Base-by-base conservation (phyloP, 92 coral and sea anemone species). In the Palythoa grandiflora region DNA sequence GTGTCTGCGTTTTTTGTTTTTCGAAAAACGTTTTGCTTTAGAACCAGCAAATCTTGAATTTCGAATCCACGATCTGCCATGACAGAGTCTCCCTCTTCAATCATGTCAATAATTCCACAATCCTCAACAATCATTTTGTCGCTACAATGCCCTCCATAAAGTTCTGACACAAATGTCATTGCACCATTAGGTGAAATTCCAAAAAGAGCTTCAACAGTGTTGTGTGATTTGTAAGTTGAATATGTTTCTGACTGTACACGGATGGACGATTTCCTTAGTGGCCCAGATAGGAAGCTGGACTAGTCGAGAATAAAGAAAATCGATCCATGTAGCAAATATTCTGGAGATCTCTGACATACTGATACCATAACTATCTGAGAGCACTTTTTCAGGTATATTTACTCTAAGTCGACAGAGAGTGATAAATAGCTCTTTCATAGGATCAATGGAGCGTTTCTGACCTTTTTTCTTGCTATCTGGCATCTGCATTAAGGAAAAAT, bases 51-150 rank as follows among this genome's bases (percentile, higher is more conserved):
- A 54, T 77, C 44, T 55, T 55, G 90, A n/a, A 73, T 71, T 5
- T 89, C 90, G 73, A 85, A 90, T 59, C 93, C 95, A 59, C 66
- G 66, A 59, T 93, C 94, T 28, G 92, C 94, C 97, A 94, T 92
- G 38, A 92, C 71, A 7, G 97, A 84, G 74, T 94, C 98, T 38
- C 93, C 89, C 47, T 73, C 68, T 68, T 94, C 91, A 1, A 89
- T 83, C 84, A 88, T 65, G 7, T 75, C 57, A 61, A 92, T 39
- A 73, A 94, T 84, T 20, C 93, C 94, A 85, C 91, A 80, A 73
- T 94, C 90, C 65, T 65, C 35, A 36, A 93, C 92, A 3, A 92
- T 90, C 52, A 89, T 91, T 70, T 92, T 89, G 79, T 94, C 94
- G 89, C 94, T 94, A 48, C 88, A 78, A 38, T 92, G 87, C n/a